Conservation (phyloP, 2,113 vertebrate species). For the Engystomops pustulosus region DNA sequence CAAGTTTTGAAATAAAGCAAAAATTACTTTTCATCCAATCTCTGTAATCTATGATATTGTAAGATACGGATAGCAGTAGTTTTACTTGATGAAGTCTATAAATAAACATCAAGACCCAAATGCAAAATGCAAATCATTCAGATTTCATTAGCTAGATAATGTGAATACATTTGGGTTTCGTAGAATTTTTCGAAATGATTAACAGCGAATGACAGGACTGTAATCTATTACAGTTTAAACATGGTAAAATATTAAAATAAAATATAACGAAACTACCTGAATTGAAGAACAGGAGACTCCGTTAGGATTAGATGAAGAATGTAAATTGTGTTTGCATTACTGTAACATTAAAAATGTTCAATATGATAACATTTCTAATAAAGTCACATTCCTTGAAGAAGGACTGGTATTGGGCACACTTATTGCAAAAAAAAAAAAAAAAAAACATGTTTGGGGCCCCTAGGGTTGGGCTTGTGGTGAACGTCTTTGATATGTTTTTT, state of each 20-base stretch:
- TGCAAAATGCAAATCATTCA: not conserved
- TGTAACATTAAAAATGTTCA: not conserved
- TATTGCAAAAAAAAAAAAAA: too few relatives aligned
- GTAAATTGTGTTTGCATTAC: not conserved
- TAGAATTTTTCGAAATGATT: not conserved
- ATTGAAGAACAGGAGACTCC: not conserved
- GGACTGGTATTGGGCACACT: too few relatives aligned
- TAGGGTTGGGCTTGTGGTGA: too few relatives aligned
- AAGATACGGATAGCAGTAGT: not conserved
- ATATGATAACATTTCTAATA: too few relatives aligned
- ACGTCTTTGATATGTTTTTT: too few relatives aligned
- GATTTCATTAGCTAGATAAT: not conserved
- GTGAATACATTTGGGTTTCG: not conserved
- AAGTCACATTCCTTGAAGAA: too few relatives aligned
- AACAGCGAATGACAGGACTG: not conserved
- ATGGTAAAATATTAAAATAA: not conserved
- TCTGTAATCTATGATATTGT: not conserved
- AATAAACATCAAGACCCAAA: not conserved
- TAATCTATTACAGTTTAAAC: not conserved
- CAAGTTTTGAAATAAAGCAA: too few relatives aligned
- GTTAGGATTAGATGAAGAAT: not conserved
- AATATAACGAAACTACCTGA: not conserved
- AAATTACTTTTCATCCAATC: too few relatives aligned
- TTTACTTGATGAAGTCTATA: not conserved
- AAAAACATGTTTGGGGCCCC: too few relatives aligned